These are phyloP conservation scores for Bilobella aurantiaca DNA, from an alignment of 1,140 invertebrate genomes.

Conservation along the genomic window DNA sequence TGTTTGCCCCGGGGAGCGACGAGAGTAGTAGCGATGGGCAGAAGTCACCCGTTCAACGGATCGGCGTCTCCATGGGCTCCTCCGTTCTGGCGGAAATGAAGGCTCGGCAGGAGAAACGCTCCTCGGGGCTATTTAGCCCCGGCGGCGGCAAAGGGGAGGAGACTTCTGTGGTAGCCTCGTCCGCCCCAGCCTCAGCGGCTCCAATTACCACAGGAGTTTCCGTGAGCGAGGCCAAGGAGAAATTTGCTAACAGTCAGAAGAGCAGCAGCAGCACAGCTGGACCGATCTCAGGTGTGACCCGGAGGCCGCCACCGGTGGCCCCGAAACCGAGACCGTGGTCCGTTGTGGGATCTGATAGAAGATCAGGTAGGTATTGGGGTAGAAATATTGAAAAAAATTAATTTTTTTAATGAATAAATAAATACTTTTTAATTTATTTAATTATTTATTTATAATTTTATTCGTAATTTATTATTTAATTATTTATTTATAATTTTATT, in stretches of 20 bases:
- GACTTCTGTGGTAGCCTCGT: too few species aligned
- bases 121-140: slow-evolving; percentile 33
- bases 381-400: too few species aligned
- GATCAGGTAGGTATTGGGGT: too few species aligned
- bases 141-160: not conserved
- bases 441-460: too few species aligned
- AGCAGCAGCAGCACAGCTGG: slow-evolving; percentile 27
- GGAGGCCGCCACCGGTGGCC: slow-evolving; percentile 48
- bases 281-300: slow-evolving; percentile 25
- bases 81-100: slow-evolving; percentile 44
- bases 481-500: too few species aligned
- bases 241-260: slow-evolving; percentile 30
- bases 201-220: slow-evolving; percentile 21
- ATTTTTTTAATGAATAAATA: too few species aligned
- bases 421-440: too few species aligned
- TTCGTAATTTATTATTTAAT: too few species aligned
- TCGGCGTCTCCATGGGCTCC: slow-evolving; percentile 37
- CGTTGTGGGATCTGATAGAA: slow-evolving; percentile 47
- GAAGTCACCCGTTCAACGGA: slow-evolving; percentile 31
- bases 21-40: slow-evolving; percentile 34
- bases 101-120: slow-evolving; percentile 41
- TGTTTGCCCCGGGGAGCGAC: slow-evolving; percentile 2
- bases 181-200: too few species aligned
- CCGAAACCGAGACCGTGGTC: slow-evolving; percentile 66
- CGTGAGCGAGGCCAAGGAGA: slow-evolving; percentile 32